phyloP scores from a whole-genome alignment of 2,888 invertebrate species.

The Perizoma affinitatum region DNA sequence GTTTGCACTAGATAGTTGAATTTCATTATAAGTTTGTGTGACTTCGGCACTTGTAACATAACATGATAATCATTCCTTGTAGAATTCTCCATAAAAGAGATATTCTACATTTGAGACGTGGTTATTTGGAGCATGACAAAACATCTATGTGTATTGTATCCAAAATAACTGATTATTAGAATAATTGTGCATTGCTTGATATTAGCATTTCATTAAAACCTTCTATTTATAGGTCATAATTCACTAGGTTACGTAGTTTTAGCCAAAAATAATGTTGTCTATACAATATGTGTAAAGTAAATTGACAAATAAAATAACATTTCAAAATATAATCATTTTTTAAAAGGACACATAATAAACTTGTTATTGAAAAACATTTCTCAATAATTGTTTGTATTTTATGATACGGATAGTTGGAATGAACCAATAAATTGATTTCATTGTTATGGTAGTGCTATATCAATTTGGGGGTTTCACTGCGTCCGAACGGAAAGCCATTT shows the following conservation, averaged over 20 bases:
- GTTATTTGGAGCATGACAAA: slow-evolving; percentile 56
- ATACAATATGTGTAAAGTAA: slow-evolving; percentile 22
- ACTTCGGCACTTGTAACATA: slow-evolving; percentile 37
- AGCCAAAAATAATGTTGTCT: slow-evolving; percentile 26
- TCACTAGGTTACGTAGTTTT: slow-evolving; percentile 37
- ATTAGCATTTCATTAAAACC: slow-evolving; percentile 45
- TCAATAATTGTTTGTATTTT: slow-evolving; percentile 20
- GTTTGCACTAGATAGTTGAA: slow-evolving; percentile 58
- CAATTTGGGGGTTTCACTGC: slow-evolving; percentile 28
- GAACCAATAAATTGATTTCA: slow-evolving; percentile 18
- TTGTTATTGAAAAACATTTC: slow-evolving; percentile 10
- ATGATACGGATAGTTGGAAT: slow-evolving; percentile 2
- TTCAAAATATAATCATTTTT: slow-evolving; percentile 15
- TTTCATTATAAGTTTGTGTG: slow-evolving; percentile 42
- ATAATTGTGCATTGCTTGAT: slow-evolving; percentile 62
- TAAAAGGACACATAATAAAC: slow-evolving; percentile 12
- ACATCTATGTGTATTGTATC: slow-evolving; percentile 50
- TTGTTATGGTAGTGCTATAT: slow-evolving; percentile 18
- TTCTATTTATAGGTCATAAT: slow-evolving; percentile 46
- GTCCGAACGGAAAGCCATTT: slow-evolving; percentile 24
- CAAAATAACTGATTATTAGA: slow-evolving; percentile 56
- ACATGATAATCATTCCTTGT: slow-evolving; percentile 61
- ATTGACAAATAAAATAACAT: slow-evolving; percentile 17
- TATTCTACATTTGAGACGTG: slow-evolving; percentile 54
- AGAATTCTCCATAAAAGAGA: slow-evolving; percentile 54